Evolutionary conservation across 2,797 vertebrate genomes (phyloP), one percentile per base, ranked within the genome.

Genomic region (Cuniculus paca): DNA sequence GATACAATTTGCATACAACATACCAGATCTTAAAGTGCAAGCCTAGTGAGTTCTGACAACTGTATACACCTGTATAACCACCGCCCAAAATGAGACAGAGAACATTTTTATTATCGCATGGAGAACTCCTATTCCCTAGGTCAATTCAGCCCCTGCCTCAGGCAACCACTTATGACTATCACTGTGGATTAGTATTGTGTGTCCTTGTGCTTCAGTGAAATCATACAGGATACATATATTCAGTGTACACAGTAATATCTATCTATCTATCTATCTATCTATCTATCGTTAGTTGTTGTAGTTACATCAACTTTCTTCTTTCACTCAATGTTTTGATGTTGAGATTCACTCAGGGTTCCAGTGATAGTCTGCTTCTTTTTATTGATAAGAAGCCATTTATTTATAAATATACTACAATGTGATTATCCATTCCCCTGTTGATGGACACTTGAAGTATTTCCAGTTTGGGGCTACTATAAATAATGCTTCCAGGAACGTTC

Each of bases 371-470:
- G 22, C 7, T 70, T 39, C 36, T 70, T 88, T 92, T 60, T 50
- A 80, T 45, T 72, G 20, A 60, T 85, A 19, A 91, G 24, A 45
- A 68, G 0, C 31, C 7, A 81, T 88, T 91, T 63, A 24, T 74
- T 84, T 58, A 28, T 84, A 50, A 54, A 65, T 28, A 58, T 8
- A n/a, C 9, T 45, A 1, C 0, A 13, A 1, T 22, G 50, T 56
- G n/a, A 48, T 90, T 70, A 56, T 63, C 19, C 6, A 1, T 84
- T 91, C 11, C 56, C 19, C 24, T 34, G 20, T 42, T 54, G 72
- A 52, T 82, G 60, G 94, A 2, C 8, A 8, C 68, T 65, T 92
- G 75, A 24, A 58, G 9, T 92, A n/a, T 31, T 75, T 87, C 83
- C 80, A 70, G 6, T 39, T 87, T 63, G 10, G n/a, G 50, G 72